Percentiles rank a stretch among this genome's conserved stretches.
Evolutionary conservation across 1,140 invertebrate genomes (phyloP).

Genomic region (Magallana gigas): DNA sequence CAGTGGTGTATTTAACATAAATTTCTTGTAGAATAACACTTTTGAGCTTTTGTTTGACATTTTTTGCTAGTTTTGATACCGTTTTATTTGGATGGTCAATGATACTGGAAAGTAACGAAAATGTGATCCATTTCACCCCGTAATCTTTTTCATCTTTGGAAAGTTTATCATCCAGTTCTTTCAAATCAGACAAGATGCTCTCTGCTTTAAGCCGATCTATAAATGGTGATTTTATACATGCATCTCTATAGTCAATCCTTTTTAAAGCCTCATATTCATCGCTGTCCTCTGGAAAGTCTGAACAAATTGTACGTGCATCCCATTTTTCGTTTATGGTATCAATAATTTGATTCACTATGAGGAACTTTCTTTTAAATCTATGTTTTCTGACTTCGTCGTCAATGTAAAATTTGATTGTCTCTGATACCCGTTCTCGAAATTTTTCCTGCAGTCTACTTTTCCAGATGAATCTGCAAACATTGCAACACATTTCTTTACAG

Average conservation of each 20-base stretch:
- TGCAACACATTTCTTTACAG: not conserved
- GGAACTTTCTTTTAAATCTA: not conserved
- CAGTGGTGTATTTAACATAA: not conserved
- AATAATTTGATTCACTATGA: not conserved
- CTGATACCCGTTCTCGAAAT: not conserved
- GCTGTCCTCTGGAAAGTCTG: not conserved
- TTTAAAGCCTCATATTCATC: not conserved
- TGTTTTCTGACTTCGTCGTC: not conserved
- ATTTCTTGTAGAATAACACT: not conserved
- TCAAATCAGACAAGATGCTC: not conserved
- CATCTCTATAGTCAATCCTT: not conserved
- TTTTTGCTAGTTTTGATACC: not conserved
- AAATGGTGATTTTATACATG: not conserved
- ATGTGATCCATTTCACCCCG: not conserved
- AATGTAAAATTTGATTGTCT: not conserved
- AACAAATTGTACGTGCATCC: not conserved
- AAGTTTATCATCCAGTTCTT: slow-evolving; percentile 1
- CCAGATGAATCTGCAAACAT: not conserved
- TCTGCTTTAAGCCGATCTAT: slow-evolving; percentile 1
- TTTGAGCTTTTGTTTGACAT: not conserved
- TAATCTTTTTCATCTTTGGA: not conserved
- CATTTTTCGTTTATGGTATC: not conserved
- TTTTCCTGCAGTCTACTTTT: not conserved
- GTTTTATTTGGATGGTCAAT: not conserved
- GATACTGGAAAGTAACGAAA: not conserved